Evolutionary conservation across 2,113 vertebrate species (phyloP).

Genomic region (Neolamprologus longior): DNA sequence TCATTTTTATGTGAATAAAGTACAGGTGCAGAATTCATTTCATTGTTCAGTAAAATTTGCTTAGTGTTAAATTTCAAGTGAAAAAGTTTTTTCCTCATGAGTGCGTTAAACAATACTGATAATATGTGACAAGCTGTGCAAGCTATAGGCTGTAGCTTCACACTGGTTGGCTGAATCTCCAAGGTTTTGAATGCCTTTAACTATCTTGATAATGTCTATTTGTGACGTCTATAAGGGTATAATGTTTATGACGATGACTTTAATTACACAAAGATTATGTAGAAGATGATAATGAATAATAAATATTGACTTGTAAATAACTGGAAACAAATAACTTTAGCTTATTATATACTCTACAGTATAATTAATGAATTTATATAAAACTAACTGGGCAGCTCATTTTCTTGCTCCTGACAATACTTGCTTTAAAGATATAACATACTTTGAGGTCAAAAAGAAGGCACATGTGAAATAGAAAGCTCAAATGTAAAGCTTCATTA

Average conservation of each 20-base stretch:
- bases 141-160: background rate
- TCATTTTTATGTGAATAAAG: background rate
- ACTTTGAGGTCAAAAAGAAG: background rate
- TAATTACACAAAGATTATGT: background rate
- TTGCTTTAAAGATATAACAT: background rate
- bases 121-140: background rate
- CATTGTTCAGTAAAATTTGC: background rate
- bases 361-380: background rate
- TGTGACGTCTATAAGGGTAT: background rate
- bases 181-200: background rate
- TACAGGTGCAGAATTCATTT: background rate
- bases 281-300: background rate
- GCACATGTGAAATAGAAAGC: background rate
- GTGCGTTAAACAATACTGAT: background rate
- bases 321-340: background rate
- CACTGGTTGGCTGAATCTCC: background rate
- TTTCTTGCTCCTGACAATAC: background rate
- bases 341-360: background rate
- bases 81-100: background rate
- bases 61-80: background rate
- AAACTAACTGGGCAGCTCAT: background rate
- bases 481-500: background rate
- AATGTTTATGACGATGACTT: background rate
- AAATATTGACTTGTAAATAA: background rate
- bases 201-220: background rate